phyloP scores from a whole-genome alignment of 2,113 vertebrate genomes.

The Pedetes capensis region DNA sequence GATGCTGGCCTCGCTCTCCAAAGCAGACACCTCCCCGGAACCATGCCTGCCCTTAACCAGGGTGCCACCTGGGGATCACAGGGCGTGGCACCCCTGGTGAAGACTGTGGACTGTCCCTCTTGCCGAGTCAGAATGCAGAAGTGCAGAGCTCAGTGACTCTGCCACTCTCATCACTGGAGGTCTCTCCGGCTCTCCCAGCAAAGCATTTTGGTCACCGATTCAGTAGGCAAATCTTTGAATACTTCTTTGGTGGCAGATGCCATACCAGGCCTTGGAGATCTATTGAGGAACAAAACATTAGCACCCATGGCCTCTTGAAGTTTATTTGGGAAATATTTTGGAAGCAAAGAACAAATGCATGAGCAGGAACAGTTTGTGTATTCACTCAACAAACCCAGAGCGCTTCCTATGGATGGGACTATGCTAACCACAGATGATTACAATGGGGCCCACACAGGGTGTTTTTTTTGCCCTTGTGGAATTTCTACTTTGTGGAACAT shows the following conservation, averaged over 20 bases:
- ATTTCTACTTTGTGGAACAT: too few species aligned
- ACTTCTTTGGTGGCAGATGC: background rate
- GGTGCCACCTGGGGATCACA: too few species aligned
- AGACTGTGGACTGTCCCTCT: too few species aligned
- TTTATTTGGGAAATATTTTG: background rate
- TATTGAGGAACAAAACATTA: background rate
- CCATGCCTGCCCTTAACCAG: background rate
- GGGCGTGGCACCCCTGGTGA: too few species aligned
- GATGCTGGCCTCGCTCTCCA: accelerated
- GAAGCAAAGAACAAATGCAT: background rate
- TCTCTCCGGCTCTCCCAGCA: background rate
- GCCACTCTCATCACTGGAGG: background rate
- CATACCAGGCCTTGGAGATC: background rate
- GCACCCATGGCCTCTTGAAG: background rate
- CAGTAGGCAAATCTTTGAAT: background rate
- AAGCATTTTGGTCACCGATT: background rate
- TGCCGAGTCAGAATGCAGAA: too few species aligned
- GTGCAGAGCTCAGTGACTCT: background rate
- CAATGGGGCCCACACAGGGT: background rate
- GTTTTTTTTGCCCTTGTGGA: background rate
- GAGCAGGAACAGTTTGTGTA: background rate
- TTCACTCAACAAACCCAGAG: background rate
- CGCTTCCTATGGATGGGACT: accelerated
- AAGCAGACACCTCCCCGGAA: background rate
- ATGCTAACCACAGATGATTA: background rate